Base-by-base conservation (phyloP, 2,888 invertebrate species). In the Drymonia ruficornis region DNA sequence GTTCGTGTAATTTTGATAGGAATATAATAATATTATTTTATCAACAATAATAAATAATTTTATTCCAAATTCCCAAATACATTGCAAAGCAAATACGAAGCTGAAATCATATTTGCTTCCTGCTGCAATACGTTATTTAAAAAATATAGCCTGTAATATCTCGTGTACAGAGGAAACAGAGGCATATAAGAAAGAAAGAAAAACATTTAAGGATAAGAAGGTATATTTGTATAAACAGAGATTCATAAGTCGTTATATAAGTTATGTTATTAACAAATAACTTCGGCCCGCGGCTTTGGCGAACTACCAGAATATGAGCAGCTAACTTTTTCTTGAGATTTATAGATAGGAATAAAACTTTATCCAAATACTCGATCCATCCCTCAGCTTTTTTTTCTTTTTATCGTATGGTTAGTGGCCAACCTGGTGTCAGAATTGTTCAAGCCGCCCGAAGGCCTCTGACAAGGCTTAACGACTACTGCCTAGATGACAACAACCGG, bases 81-180 rank as follows among this genome's bases (percentile, higher is more conserved):
- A 11, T 16, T 16, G 23, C 13, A 43, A 43, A 1, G 18, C 13
- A 43, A 43, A 43, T 19, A 19, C 11, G 43, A 0, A 2, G 18
- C 19, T 13, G 2, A 43, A 4, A 19, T 2, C 12, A 19, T 19
- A 43, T 43, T 43, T 43, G 13, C 19, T 6, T 42, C 43, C 3
- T 16, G 5, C 5, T 13, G 19, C 19, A 43, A 43, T 43, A 43
- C 3, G 19, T 43, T 43, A 43, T 43, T 23, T 0, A 19, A 19
- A 19, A 43, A 43, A 43, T 43, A 43, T 43, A 43, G 11, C n/a
- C 4, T 40, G n/a, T 43, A 43, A 19, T 19, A 18, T 43, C 43
- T 13, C 43, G 19, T 19, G 6, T 19, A 43, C 16, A 13, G 43
- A 43, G 13, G 43, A 19, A 18, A 19, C 43, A 7, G 18, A 9